These are phyloP conservation scores for Dynastes hyllus DNA, from an alignment of 2,888 invertebrate species.

Conservation along the genomic window DNA sequence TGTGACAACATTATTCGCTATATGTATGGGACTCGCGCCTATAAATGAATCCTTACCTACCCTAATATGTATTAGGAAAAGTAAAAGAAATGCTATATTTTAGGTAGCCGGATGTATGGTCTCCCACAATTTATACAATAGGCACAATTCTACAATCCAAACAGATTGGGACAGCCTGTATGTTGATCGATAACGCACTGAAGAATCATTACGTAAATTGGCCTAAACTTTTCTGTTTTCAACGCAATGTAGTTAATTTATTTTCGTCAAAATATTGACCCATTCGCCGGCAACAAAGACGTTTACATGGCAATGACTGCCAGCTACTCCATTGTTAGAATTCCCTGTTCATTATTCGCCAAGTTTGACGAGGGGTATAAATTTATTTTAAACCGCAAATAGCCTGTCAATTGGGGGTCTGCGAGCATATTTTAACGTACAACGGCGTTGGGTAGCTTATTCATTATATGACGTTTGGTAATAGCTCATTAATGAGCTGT, in stretches of 20 bases:
- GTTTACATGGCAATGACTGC: conserved; percentile 47
- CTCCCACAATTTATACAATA: too few species aligned
- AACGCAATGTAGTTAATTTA: conserved; percentile 32
- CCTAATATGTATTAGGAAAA: too few species aligned
- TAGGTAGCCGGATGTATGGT: too few species aligned
- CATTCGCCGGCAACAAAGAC: conserved; percentile 46
- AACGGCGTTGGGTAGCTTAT: conserved; percentile 25
- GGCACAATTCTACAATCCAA: too few species aligned
- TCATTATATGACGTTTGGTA: conserved; percentile 20
- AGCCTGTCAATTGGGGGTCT: conserved; percentile 44
- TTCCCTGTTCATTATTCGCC: conserved; percentile 46
- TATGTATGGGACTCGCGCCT: too few species aligned
- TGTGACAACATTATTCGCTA: too few species aligned
- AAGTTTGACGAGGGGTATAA: conserved; percentile 48
- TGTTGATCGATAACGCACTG: neutral
- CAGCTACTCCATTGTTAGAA: conserved; percentile 48
- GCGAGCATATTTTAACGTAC: conserved; percentile 25
- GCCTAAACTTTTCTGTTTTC: conserved; percentile 1
- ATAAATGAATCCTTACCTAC: too few species aligned
- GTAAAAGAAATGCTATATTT: too few species aligned
- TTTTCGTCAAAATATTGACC: conserved; percentile 47
- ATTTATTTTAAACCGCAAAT: conserved; percentile 47
- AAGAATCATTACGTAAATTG: conserved; percentile 36
- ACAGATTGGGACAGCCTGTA: too few species aligned
- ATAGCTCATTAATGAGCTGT: conserved; percentile 32